Evolutionary conservation across 2,797 vertebrate species (phyloP).

Genomic region (Falco peregrinus): DNA sequence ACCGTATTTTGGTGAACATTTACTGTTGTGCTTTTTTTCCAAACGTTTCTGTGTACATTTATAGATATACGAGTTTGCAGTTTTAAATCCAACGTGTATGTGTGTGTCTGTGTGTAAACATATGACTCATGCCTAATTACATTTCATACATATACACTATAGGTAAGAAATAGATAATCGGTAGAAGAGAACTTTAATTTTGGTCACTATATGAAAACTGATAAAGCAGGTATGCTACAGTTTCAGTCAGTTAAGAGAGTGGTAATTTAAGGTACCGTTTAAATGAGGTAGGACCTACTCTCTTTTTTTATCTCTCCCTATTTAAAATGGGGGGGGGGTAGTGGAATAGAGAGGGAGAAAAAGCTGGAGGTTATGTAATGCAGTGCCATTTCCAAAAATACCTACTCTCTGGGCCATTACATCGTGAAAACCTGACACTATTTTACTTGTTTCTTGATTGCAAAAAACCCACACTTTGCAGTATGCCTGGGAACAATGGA

Average conservation of each 20-base stretch:
- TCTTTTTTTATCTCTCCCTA: not conserved
- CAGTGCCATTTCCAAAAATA: slow-evolving; percentile 83
- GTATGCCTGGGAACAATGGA: slow-evolving; percentile 71
- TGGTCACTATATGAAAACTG: slow-evolving; percentile 22
- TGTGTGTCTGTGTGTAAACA: slow-evolving; percentile 2
- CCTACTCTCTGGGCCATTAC: slow-evolving; percentile 68
- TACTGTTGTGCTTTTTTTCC: not conserved
- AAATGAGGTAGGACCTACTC: slow-evolving; percentile 32
- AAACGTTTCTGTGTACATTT: not conserved
- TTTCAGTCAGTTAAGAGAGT: not conserved
- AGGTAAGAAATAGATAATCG: slow-evolving; percentile 9
- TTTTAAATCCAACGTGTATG: not conserved
- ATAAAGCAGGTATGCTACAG: slow-evolving; percentile 47
- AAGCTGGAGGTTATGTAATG: slow-evolving; percentile 79
- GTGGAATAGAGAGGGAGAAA: not conserved
- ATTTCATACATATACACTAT: not conserved
- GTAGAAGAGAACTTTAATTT: slow-evolving; percentile 58
- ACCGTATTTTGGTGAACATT: not conserved
- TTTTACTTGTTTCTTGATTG: slow-evolving; percentile 68
- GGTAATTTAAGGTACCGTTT: slow-evolving; percentile 41
- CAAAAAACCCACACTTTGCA: slow-evolving; percentile 53
- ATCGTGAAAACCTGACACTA: slow-evolving; percentile 58
- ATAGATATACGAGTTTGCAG: not conserved
- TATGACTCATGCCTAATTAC: slow-evolving; percentile 10
- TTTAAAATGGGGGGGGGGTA: not conserved